Evolutionary conservation across 2,888 invertebrate genomes (phyloP).

Genomic region (Leucozona laternaria): DNA sequence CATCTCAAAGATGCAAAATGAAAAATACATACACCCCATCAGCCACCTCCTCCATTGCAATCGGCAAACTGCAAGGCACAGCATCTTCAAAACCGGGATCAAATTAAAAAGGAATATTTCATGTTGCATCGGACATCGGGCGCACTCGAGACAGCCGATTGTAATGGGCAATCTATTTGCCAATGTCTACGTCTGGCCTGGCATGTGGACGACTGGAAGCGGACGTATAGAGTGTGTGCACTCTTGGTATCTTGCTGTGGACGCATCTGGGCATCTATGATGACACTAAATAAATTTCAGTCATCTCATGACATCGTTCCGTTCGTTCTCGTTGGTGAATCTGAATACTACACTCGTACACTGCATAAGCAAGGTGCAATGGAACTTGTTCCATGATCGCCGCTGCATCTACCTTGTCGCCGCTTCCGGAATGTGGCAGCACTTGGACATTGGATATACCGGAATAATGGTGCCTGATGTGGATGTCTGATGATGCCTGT

Average conservation of each 20-base stretch:
- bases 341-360: conserved; percentile 19
- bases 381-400: conserved; percentile 58
- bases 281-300: conserved; percentile 75
- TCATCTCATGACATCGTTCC: conserved; percentile 58
- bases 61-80: conserved; percentile 2
- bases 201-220: conserved; percentile 19
- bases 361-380: conserved; percentile 58
- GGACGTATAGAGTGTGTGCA: conserved; percentile 20
- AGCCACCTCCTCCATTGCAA: background rate
- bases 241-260: conserved; percentile 30
- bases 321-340: conserved; percentile 42
- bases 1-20: conserved; percentile 35
- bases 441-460: conserved; percentile 3
- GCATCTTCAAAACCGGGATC: conserved; percentile 53
- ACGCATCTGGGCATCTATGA: conserved; percentile 70
- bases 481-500: background rate
- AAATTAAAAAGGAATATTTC: conserved; percentile 75
- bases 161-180: conserved; percentile 73
- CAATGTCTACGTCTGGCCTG: conserved; percentile 57
- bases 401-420: conserved; percentile 26
- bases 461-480: background rate
- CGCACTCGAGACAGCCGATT: conserved; percentile 67
- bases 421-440: conserved; percentile 47
- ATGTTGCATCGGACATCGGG: conserved; percentile 65
- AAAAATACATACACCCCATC: background rate